These are phyloP conservation scores for Cinclus mexicanus DNA, from an alignment of 2,113 vertebrate species.

Conservation along the genomic window DNA sequence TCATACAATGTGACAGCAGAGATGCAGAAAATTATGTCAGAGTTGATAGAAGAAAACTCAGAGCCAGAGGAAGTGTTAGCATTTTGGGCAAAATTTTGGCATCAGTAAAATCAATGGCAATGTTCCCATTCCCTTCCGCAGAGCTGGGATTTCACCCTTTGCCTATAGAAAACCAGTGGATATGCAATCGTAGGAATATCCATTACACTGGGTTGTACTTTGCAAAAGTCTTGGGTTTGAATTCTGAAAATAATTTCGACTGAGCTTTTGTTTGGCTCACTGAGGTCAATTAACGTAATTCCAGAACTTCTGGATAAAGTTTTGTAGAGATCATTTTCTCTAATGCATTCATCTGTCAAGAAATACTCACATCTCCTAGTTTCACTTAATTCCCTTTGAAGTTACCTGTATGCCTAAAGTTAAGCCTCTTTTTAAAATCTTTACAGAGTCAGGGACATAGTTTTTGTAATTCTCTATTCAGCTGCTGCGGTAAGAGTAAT, in stretches of 20 bases:
- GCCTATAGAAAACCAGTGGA: background rate
- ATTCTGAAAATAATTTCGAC: background rate
- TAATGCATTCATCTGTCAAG: background rate
- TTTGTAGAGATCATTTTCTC: background rate
- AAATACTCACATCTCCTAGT: background rate
- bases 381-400: slow-evolving; percentile 56
- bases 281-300: slow-evolving; percentile 15
- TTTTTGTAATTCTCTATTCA: slow-evolving; percentile 52
- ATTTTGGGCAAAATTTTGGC: slow-evolving; percentile 26
- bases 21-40: background rate
- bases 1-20: background rate
- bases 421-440: slow-evolving; percentile 54
- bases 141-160: background rate
- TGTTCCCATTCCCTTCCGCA: background rate
- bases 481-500: slow-evolving; percentile 24
- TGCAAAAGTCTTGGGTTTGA: background rate
- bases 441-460: slow-evolving; percentile 13
- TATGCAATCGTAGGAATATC: background rate
- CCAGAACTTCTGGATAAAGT: slow-evolving; percentile 21
- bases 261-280: slow-evolving; percentile 41
- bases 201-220: background rate
- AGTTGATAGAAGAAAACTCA: background rate
- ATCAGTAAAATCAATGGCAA: background rate
- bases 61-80: background rate
- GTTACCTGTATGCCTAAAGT: slow-evolving; percentile 44